phyloP scores from a whole-genome alignment of 2,888 invertebrate species.

The Ferdinandea cuprea region DNA sequence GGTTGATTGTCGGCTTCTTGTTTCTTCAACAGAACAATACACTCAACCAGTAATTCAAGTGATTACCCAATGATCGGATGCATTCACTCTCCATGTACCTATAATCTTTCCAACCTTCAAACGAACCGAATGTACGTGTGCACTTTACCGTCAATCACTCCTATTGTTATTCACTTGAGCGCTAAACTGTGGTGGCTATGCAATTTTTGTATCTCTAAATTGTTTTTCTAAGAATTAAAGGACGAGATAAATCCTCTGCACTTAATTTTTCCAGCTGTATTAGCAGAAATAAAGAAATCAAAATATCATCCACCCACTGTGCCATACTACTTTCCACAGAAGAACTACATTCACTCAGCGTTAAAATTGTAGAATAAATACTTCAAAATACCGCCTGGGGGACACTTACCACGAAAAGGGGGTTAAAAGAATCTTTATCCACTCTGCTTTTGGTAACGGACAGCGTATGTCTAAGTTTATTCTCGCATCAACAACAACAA shows the following conservation, averaged over 20 bases:
- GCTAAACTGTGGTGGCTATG: conserved; percentile 14
- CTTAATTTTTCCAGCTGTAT: conserved; percentile 65
- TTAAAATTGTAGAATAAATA: conserved; percentile 67
- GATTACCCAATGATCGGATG: conserved; percentile 3
- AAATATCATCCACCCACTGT: conserved; percentile 53
- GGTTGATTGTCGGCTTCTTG: not conserved
- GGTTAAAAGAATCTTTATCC: conserved; percentile 14
- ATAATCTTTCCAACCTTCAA: conserved; percentile 8
- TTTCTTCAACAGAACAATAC: not conserved
- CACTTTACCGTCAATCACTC: conserved; percentile 14
- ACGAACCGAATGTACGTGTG: not conserved
- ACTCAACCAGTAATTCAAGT: not conserved
- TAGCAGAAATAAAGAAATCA: conserved; percentile 69
- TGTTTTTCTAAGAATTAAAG: conserved; percentile 60
- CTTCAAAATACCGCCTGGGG: conserved; percentile 65
- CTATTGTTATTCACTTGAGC: conserved; percentile 45
- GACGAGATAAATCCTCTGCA: conserved; percentile 56
- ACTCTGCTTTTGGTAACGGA: too few species aligned
- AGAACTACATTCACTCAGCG: conserved; percentile 38
- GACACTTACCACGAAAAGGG: conserved; percentile 31
- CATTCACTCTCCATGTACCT: not conserved
- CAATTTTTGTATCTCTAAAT: conserved; percentile 33
- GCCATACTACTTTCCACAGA: not conserved
- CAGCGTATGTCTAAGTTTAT: conserved; percentile 45
- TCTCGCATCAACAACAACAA: conserved; percentile 39